Evolutionary conservation across 1,140 invertebrate genomes (phyloP).

Genomic region (Tenebrio molitor): DNA sequence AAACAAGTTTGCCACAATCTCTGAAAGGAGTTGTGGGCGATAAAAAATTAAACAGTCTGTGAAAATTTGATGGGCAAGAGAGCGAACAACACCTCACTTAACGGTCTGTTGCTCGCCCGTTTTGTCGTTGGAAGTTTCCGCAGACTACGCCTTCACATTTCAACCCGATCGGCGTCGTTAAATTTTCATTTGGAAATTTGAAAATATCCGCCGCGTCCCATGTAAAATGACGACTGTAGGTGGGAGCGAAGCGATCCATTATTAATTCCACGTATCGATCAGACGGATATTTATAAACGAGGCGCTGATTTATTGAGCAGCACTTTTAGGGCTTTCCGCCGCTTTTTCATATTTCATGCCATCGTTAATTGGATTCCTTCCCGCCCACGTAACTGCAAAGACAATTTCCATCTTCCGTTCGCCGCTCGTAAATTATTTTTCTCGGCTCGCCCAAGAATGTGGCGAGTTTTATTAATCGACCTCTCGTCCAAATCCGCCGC

Average conservation of each 20-base stretch:
- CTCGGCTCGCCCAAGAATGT: neutral
- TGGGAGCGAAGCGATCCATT: neutral
- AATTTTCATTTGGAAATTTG: too few species aligned
- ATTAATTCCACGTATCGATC: conserved; percentile 16
- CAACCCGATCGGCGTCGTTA: too few species aligned
- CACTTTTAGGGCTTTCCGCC: conserved; percentile 10
- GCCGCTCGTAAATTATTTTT: conserved; percentile 13
- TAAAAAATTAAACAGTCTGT: too few species aligned
- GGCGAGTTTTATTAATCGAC: neutral
- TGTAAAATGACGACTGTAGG: too few species aligned
- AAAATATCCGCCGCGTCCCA: neutral
- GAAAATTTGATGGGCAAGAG: too few species aligned
- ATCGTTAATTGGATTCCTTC: conserved; percentile 32
- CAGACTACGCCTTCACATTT: too few species aligned
- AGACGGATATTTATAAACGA: conserved; percentile 22
- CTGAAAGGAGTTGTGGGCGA: too few species aligned
- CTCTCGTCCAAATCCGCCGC: neutral
- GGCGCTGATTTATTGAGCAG: conserved; percentile 34
- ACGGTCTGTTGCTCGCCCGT: too few species aligned
- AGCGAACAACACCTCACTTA: too few species aligned
- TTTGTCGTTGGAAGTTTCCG: too few species aligned
- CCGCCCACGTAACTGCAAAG: conserved; percentile 5
- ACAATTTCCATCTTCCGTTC: conserved; percentile 10
- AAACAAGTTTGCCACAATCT: too few species aligned
- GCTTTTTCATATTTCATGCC: conserved; percentile 39